These are phyloP conservation scores for Xyrauchen texanus DNA, from an alignment of 2,113 vertebrate genomes.

Conservation along the genomic window DNA sequence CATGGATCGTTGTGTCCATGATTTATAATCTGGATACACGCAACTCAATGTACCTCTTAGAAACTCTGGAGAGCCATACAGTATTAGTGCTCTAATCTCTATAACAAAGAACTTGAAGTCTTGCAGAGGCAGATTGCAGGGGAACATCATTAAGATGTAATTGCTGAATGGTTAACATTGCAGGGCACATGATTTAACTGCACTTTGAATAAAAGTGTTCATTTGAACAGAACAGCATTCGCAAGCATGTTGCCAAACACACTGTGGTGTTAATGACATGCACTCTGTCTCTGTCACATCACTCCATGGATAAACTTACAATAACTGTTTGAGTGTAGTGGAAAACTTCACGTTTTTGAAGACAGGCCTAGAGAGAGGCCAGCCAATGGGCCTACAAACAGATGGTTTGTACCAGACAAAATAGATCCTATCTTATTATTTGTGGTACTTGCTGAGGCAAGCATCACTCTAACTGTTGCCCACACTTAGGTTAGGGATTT, in stretches of 20 bases:
- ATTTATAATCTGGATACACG: conserved; percentile 55
- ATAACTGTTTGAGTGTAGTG: conserved; percentile 62
- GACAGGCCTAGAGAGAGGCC: conserved; percentile 46
- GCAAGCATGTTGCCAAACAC: conserved; percentile 49
- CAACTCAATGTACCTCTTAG: conserved; percentile 37
- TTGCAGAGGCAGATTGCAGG: conserved; percentile 21
- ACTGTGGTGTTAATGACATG: conserved; percentile 58
- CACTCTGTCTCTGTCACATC: conserved; percentile 61
- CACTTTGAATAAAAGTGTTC: conserved; percentile 51
- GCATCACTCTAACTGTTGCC: too few species aligned
- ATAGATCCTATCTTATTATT: too few species aligned
- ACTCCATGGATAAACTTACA: conserved; percentile 58
- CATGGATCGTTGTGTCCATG: conserved; percentile 37
- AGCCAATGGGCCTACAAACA: conserved; percentile 39
- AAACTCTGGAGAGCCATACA: conserved; percentile 32
- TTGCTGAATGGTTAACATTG: conserved; percentile 35
- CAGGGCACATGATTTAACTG: conserved; percentile 25
- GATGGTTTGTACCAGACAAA: conserved; percentile 40
- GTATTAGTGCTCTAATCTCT: conserved; percentile 42
- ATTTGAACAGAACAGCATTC: conserved; percentile 45
- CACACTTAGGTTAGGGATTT: too few species aligned
- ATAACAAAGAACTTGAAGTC: conserved; percentile 18
- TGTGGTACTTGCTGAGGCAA: too few species aligned
- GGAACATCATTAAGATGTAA: conserved; percentile 38
- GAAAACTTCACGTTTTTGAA: conserved; percentile 58